Evolutionary conservation across 64 coral and sea anemone species (phyloP).

Genomic region (Catalaphyllia jardinei): DNA sequence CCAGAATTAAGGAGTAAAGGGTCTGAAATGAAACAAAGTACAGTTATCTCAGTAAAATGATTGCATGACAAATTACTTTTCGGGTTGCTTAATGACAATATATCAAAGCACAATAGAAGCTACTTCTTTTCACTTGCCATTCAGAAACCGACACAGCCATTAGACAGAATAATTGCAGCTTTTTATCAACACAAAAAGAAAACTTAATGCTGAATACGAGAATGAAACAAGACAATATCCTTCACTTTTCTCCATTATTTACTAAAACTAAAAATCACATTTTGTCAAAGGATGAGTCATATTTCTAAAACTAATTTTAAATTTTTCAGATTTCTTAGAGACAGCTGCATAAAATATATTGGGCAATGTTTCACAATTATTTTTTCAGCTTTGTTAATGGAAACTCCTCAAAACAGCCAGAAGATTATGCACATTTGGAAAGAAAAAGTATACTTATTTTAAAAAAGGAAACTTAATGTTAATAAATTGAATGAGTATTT

Average conservation of each 20-base stretch:
- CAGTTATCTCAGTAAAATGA: background rate
- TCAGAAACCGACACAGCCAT: background rate
- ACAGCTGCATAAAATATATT: conserved; percentile 38
- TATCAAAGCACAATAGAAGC: background rate
- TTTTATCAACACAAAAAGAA: background rate
- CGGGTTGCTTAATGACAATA: background rate
- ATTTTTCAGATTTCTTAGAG: conserved; percentile 3
- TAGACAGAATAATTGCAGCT: background rate
- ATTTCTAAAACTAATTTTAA: background rate
- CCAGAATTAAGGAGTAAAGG: conserved; percentile 76
- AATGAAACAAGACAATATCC: background rate
- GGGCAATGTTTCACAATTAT: background rate
- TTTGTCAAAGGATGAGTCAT: conserved; percentile 10
- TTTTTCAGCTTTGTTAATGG: background rate
- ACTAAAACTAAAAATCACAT: background rate
- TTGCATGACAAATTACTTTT: background rate
- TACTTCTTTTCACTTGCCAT: too few relatives aligned
- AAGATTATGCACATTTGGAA: background rate
- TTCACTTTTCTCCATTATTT: background rate
- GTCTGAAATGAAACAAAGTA: conserved; percentile 63
- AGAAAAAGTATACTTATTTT: background rate
- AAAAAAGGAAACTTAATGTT: background rate
- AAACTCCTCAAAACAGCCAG: background rate
- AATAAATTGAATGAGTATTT: background rate
- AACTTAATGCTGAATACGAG: background rate